Conservation (phyloP, 1,140 invertebrate genomes). For the Palaemon carinicauda region DNA sequence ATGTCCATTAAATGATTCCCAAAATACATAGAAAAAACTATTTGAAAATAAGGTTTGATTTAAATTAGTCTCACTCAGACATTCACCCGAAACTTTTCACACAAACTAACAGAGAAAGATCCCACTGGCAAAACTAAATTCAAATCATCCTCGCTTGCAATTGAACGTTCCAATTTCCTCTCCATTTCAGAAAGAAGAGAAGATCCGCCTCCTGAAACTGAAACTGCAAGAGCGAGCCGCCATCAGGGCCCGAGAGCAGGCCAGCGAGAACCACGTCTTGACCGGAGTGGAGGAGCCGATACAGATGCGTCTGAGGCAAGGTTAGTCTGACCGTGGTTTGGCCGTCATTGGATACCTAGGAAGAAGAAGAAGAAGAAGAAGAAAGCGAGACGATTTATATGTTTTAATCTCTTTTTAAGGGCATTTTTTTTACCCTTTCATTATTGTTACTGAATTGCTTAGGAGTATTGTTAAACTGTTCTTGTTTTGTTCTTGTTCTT, state of each 20-base stretch:
- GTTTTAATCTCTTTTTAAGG: too few species aligned
- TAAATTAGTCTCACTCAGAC: too few species aligned
- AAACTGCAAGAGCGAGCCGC: conserved; percentile 80
- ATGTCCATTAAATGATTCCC: too few species aligned
- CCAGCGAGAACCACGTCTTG: conserved; percentile 29
- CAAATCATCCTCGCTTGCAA: not conserved
- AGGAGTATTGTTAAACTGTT: too few species aligned
- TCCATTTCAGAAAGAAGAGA: conserved; percentile 82
- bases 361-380: not conserved
- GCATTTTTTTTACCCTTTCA: too few species aligned
- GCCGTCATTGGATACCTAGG: not conserved
- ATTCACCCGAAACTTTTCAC: too few species aligned
- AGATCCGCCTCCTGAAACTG: conserved; percentile 80
- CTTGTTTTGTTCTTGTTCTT: too few species aligned
- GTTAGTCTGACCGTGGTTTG: not conserved
- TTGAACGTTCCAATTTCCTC: not conserved
- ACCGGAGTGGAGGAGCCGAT: not conserved
- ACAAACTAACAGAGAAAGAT: too few species aligned
- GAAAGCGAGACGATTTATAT: not conserved
- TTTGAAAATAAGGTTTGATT: too few species aligned
- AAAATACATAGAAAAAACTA: too few species aligned
- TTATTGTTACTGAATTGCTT: too few species aligned
- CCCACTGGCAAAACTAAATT: too few species aligned
- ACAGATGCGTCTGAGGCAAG: conserved; percentile 31
- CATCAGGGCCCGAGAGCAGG: conserved; percentile 29